phyloP scores from a whole-genome alignment of 2,888 invertebrate genomes.

The Cryptus viduatorius region DNA sequence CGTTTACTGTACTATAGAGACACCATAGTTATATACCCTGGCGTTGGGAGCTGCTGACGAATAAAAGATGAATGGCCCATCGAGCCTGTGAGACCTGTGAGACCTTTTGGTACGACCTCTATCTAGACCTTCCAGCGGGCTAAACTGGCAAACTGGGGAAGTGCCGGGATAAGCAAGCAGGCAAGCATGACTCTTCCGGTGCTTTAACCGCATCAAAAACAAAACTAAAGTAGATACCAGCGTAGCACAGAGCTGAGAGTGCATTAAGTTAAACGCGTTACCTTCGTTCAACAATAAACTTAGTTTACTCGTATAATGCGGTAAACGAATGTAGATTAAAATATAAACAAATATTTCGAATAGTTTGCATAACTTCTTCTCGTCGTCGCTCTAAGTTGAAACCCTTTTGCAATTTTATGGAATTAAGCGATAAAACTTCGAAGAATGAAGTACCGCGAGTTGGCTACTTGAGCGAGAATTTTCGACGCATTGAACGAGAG shows the following conservation, averaged over 20 bases:
- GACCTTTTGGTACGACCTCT: constrained; percentile 1
- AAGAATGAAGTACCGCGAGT: constrained; percentile 43
- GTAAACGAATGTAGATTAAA: background rate
- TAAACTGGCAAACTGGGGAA: background rate
- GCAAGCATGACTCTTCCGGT: constrained; percentile 21
- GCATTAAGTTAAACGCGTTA: background rate
- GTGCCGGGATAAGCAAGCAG: background rate
- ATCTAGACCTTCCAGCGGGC: background rate
- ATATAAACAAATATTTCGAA: constrained; percentile 16
- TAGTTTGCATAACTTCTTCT: background rate
- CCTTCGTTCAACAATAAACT: background rate
- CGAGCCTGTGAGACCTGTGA: constrained; percentile 43
- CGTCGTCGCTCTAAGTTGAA: background rate
- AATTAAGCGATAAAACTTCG: constrained; percentile 55
- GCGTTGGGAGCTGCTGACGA: constrained; percentile 32
- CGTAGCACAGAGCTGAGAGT: background rate
- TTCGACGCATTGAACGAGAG: constrained; percentile 15
- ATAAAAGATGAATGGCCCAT: constrained; percentile 62
- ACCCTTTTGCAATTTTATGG: constrained; percentile 27
- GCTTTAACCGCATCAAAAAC: constrained; percentile 23
- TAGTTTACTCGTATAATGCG: background rate
- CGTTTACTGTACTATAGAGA: constrained; percentile 1
- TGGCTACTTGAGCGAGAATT: constrained; percentile 52
- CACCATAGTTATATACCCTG: constrained; percentile 21
- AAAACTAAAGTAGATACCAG: background rate